Base-by-base conservation (phyloP, 2,113 vertebrate species). In the Tiliqua scincoides region DNA sequence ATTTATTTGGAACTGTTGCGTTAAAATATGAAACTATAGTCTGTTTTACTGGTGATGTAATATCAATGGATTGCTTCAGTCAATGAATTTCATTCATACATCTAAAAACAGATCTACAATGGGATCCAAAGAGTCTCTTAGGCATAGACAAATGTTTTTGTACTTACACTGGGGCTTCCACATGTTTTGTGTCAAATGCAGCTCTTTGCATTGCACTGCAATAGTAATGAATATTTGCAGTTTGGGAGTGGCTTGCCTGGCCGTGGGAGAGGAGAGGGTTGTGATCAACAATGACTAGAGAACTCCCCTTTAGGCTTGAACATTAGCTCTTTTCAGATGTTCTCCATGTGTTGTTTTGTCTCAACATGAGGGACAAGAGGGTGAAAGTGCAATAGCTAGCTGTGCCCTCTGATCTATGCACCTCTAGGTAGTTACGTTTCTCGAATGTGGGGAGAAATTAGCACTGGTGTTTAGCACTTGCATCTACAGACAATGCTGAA, bases 31-130 rank as follows among this genome's bases (percentile, higher is more conserved):
- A 89, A 89, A 91, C 86, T 89, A 88, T 67, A n/a, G 61, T 85
- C 89, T 93, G 88, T 88, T 90, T 94, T 93, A 86, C 93, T 87
- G 90, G 70, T 88, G 91, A 93, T 85, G 90, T 62, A 57, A 94
- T 93, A 93, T 93, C 83, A 91, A 89, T 88, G 85, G 88, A 73
- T 92, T 87, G 79, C 89, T 94, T 87, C 88, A 89, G 90, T 91
- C 86, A 94, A 23, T 77, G 25, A 85, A 84, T 90, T 87, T 93
- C 93, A 68, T 93, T 89, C 89, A 88, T 89, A 91, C 91, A 90
- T 70, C 30, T 93, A 65, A 21, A 78, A 73, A 75, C 83, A 7
- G 77, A 73, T 43, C 93, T 90, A 90, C 79, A 84, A 37, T 57
- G 32, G 15, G 52, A 79, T 43, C 2, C 59, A 85, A 27, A 32